Conservation (phyloP, 2,113 vertebrate genomes). For the Drymodes brunneopygia region DNA sequence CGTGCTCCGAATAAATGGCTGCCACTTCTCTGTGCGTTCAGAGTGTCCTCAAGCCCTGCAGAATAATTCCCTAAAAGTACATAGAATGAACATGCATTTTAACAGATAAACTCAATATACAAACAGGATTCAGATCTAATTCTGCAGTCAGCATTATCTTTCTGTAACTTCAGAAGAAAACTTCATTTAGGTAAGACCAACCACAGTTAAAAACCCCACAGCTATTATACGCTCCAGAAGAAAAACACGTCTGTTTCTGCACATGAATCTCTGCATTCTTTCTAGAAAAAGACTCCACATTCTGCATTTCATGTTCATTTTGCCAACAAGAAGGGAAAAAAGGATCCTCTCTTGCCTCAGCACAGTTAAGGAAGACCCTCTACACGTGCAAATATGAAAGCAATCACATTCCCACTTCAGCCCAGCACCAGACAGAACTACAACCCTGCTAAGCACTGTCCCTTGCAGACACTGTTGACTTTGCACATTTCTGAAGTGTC, state of each 20-base stretch:
- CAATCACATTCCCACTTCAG: not conserved
- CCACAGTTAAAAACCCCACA: not conserved
- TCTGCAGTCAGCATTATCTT: not conserved
- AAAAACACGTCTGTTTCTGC: not conserved
- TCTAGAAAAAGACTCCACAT: not conserved
- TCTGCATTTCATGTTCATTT: not conserved
- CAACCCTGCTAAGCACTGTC: not conserved
- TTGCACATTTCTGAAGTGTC: not conserved
- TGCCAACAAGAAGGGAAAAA: not conserved
- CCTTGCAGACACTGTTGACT: not conserved
- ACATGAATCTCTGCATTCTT: not conserved
- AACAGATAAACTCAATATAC: not conserved
- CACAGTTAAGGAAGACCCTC: not conserved
- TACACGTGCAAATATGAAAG: accelerated
- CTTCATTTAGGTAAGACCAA: not conserved
- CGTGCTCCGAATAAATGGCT: conserved; percentile 56
- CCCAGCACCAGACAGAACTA: not conserved
- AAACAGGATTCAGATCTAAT: not conserved
- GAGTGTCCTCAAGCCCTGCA: conserved; percentile 14
- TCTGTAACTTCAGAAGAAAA: not conserved
- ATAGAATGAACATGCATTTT: not conserved
- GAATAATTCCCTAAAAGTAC: conserved; percentile 30
- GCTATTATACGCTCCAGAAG: not conserved
- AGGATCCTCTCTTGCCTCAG: not conserved
- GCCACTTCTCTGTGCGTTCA: conserved; percentile 57